phyloP scores from a whole-genome alignment of 2,113 vertebrate genomes.

The Mobula hypostoma region DNA sequence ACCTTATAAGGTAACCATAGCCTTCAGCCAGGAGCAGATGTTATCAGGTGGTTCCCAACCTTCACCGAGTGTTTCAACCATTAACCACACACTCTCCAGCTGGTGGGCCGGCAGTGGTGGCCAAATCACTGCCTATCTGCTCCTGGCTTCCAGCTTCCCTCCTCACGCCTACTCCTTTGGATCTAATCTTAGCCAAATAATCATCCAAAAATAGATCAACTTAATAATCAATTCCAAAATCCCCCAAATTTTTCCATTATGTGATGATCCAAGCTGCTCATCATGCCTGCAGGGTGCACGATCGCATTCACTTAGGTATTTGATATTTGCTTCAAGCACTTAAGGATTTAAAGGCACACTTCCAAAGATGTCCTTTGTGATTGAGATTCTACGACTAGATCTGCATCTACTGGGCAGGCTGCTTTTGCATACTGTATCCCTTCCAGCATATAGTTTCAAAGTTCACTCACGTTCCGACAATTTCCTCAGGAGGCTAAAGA shows the following conservation, averaged over 20 bases:
- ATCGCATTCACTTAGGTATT: slow-evolving; percentile 34
- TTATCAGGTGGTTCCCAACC: too few species aligned
- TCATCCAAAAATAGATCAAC: slow-evolving; percentile 40
- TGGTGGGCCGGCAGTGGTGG: too few species aligned
- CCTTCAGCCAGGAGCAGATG: too few species aligned
- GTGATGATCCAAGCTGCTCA: slow-evolving; percentile 33
- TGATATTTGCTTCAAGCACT: slow-evolving; percentile 36
- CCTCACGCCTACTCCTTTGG: slow-evolving; percentile 10
- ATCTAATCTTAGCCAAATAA: slow-evolving; percentile 35
- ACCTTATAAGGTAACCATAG: too few species aligned
- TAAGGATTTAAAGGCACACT: background rate
- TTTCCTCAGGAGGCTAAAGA: too few species aligned
- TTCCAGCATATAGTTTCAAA: background rate
- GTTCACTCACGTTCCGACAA: slow-evolving; percentile 31
- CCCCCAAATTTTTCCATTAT: slow-evolving; percentile 38
- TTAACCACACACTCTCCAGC: too few species aligned
- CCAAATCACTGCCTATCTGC: too few species aligned
- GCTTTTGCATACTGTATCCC: background rate
- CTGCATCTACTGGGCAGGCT: background rate
- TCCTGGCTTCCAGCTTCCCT: too few species aligned
- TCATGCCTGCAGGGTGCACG: slow-evolving; percentile 25
- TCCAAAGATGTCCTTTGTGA: slow-evolving; percentile 14
- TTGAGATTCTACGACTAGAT: background rate
- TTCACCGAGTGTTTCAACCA: too few species aligned
- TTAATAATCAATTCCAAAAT: slow-evolving; percentile 38